These are phyloP conservation scores for Drosophila colorata DNA, from an alignment of 2,888 invertebrate genomes.

Conservation along the genomic window DNA sequence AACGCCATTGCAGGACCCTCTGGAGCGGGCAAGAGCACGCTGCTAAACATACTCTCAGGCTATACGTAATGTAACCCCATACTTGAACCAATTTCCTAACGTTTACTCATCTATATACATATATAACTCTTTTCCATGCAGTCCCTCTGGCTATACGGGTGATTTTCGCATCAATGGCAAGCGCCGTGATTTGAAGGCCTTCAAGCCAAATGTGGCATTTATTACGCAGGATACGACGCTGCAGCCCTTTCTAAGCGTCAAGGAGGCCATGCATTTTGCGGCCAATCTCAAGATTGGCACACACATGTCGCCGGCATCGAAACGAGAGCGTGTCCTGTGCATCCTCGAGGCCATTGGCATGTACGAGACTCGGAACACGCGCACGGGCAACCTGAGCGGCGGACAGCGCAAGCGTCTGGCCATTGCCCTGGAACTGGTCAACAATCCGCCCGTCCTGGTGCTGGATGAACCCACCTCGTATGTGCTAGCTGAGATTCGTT, in stretches of 20 bases:
- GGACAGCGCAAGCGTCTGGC: conserved; percentile 96
- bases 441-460: conserved; percentile 96
- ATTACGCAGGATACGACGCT: conserved; percentile 95
- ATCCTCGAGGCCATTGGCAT: conserved; percentile 92
- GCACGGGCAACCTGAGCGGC: conserved; percentile 91
- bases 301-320: conserved; percentile 87
- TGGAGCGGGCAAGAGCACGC: conserved; percentile 94
- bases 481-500: too few relatives aligned
- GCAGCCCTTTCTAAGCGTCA: conserved; percentile 92
- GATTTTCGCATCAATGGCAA: conserved; percentile 90
- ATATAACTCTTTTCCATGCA: conserved; percentile 28
- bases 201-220: conserved; percentile 92
- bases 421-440: conserved; percentile 95
- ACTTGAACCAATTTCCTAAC: not conserved
- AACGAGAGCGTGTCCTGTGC: conserved; percentile 89
- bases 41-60: conserved; percentile 95
- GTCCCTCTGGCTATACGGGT: conserved; percentile 87
- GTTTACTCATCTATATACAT: conserved; percentile 9
- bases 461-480: conserved; percentile 98
- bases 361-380: conserved; percentile 88
- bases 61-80: conserved; percentile 89
- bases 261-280: conserved; percentile 94
- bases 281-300: conserved; percentile 94
- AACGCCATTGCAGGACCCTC: conserved; percentile 96
- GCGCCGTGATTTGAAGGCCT: conserved; percentile 88